phyloP scores from a whole-genome alignment of 2,888 invertebrate species.

The Mechanitis mazaeus region DNA sequence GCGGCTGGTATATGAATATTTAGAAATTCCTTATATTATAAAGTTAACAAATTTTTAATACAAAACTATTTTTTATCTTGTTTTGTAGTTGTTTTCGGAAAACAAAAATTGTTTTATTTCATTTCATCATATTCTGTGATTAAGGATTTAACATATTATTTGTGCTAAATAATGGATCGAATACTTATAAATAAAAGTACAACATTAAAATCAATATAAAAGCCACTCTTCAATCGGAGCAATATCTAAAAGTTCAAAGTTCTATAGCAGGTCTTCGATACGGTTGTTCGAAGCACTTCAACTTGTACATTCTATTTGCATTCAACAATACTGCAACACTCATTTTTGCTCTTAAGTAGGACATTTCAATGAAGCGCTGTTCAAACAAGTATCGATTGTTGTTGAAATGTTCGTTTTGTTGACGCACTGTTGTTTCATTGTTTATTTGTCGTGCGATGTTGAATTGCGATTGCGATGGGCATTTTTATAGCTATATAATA shows the following conservation, averaged over 20 bases:
- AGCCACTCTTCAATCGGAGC: neutral
- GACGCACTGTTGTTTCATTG: slow-evolving; percentile 26
- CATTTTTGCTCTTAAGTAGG: slow-evolving; percentile 60
- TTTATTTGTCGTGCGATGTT: slow-evolving; percentile 25
- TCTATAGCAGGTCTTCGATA: slow-evolving; percentile 42
- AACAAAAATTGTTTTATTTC: too few species aligned
- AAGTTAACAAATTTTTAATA: neutral
- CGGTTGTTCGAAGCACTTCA: slow-evolving; percentile 54
- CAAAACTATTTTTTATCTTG: too few species aligned
- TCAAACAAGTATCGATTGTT: slow-evolving; percentile 34
- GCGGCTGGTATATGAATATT: slow-evolving; percentile 28
- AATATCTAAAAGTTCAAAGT: slow-evolving; percentile 19
- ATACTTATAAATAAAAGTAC: neutral
- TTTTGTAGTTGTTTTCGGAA: too few species aligned
- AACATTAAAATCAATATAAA: neutral
- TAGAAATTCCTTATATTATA: slow-evolving; percentile 14
- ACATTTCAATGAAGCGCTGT: slow-evolving; percentile 39
- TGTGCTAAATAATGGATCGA: too few species aligned
- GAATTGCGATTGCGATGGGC: slow-evolving; percentile 14
- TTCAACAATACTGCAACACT: slow-evolving; percentile 54
- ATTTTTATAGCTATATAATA: slow-evolving; percentile 8
- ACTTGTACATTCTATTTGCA: slow-evolving; percentile 65
- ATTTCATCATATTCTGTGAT: too few species aligned
- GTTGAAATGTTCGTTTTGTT: slow-evolving; percentile 31
- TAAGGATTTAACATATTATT: too few species aligned